Evolutionary conservation across 2,113 vertebrate genomes (phyloP).

Genomic region (Heptranchias perlo): DNA sequence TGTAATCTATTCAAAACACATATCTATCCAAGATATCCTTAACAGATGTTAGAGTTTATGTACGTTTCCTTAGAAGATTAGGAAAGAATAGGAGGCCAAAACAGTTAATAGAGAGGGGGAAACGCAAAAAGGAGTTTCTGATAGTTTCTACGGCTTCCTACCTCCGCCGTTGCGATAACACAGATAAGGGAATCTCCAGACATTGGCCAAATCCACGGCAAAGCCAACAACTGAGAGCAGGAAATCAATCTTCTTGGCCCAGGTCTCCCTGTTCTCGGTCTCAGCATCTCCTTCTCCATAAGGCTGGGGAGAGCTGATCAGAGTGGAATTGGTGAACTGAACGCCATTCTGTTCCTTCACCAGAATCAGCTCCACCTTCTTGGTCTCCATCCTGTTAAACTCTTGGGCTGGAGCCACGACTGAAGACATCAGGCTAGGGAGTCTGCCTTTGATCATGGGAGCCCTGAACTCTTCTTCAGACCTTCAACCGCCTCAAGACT

Average conservation of each 20-base stretch:
- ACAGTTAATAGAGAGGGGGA: not conserved
- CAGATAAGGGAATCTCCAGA: constrained; percentile 83
- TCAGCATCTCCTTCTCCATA: not conserved
- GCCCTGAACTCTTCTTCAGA: constrained; percentile 21
- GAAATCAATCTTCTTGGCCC: constrained; percentile 34
- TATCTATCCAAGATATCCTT: not conserved
- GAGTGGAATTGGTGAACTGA: constrained; percentile 70
- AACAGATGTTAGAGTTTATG: not conserved
- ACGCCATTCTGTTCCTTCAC: constrained; percentile 83
- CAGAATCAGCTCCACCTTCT: constrained; percentile 75
- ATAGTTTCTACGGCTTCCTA: constrained; percentile 40
- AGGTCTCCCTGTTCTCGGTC: not conserved
- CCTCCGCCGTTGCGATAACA: constrained; percentile 88
- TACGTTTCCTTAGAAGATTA: not conserved
- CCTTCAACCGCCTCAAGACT: not conserved
- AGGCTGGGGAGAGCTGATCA: constrained; percentile 55
- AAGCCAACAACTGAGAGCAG: constrained; percentile 69
- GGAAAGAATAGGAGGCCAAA: not conserved
- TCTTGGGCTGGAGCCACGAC: constrained; percentile 59
- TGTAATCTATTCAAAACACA: not conserved
- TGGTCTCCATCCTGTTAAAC: constrained; percentile 62
- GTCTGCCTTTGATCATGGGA: constrained; percentile 54
- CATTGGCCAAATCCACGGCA: constrained; percentile 79
- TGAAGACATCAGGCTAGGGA: constrained; percentile 63
- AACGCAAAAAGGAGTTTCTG: not conserved